Base-by-base conservation (phyloP, 2,113 vertebrate species). In the Donacobius atricapilla region DNA sequence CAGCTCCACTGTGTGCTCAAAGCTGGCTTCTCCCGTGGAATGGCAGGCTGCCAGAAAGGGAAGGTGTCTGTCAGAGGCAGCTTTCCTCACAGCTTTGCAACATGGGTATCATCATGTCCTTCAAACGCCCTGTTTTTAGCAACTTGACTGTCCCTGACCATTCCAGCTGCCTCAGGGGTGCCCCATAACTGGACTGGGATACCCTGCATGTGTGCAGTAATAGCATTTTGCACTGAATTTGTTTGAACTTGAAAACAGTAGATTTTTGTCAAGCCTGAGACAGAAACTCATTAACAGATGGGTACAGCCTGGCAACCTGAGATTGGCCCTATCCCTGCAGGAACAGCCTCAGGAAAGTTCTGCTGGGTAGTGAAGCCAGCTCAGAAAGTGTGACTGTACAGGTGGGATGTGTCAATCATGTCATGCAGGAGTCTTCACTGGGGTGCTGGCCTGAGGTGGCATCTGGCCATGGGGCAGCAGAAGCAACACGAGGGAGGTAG, bases 1-100 rank as follows among this genome's bases (percentile, higher is more conserved):
- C 84, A 99, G 96, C 96, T 99, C 98, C 31, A 98, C 98, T 0
- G 97, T 98, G 96, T 98, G 98, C 93, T 98, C 97, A 53, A 98
- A 94, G 11, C 79, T 94, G 76, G 97, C n/a, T 18, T 96, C 97
- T 83, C 76, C 97, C 0, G 2, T 1, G 0, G 96, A 95, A 19
- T 91, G 94, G 64, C 94, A 92, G 84, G 95, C 98, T 98, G 97
- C 47, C 90, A 50, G 87, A 39, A 13, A 94, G 84, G 93, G 40
- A 60, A 86, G 58, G 40, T 31, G 40, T 21, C 75, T 45, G 31
- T 95, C 88, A 95, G 40, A 71, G 60, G 69, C 91, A 70, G 39
- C 45, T 53, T 37, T 83, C 53, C 64, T 69, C 6, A 0, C 2
- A 0, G 0, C 69, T 87, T 54, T 71, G 75, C 10, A 79, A 11